A percentile compares a stretch with the other conserved stretches of the same genome.
Evolutionary conservation across 2,888 invertebrate genomes (phyloP).

Genomic region (Idaea dimidiata): DNA sequence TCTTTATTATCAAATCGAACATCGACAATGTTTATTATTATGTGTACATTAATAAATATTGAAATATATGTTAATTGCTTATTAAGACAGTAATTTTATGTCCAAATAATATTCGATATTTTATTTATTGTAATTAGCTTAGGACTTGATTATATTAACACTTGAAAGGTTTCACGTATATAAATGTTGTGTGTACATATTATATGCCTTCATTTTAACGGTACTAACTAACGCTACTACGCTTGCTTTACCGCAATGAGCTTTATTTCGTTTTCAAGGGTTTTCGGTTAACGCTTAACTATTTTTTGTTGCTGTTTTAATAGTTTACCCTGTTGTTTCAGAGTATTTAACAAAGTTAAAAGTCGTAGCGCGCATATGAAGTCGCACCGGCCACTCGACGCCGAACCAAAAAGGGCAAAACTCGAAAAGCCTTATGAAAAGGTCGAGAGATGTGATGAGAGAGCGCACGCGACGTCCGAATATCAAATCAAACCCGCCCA

Average conservation of each 20-base stretch:
- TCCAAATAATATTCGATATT: conserved; percentile 51
- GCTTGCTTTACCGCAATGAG: conserved; percentile 56
- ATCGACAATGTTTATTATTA: conserved; percentile 51
- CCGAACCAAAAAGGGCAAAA: conserved; percentile 86
- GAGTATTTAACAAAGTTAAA: conserved; percentile 98
- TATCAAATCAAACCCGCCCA: conserved; percentile 64
- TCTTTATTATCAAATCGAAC: conserved; percentile 25
- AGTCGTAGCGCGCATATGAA: conserved; percentile 99
- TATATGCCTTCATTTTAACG: conserved; percentile 44
- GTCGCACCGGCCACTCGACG: conserved; percentile 95
- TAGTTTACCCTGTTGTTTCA: conserved; percentile 82
- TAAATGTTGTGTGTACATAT: conserved; percentile 51
- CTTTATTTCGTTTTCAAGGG: conserved; percentile 38
- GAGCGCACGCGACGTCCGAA: conserved; percentile 66
- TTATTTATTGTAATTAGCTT: conserved; percentile 57
- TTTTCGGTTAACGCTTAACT: conserved; percentile 44
- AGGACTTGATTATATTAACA: conserved; percentile 45
- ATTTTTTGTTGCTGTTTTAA: conserved; percentile 67
- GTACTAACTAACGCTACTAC: conserved; percentile 53
- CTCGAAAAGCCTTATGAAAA: conserved; percentile 81
- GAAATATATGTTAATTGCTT: conserved; percentile 52
- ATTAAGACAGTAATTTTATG: conserved; percentile 57
- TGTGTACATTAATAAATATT: conserved; percentile 35
- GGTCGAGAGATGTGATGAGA: conserved; percentile 76
- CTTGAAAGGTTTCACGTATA: conserved; percentile 53